A percentile compares a stretch with the other conserved stretches of the same genome.
phyloP scores from a whole-genome alignment of 1,140 invertebrate species.

The Drosophila cardini region DNA sequence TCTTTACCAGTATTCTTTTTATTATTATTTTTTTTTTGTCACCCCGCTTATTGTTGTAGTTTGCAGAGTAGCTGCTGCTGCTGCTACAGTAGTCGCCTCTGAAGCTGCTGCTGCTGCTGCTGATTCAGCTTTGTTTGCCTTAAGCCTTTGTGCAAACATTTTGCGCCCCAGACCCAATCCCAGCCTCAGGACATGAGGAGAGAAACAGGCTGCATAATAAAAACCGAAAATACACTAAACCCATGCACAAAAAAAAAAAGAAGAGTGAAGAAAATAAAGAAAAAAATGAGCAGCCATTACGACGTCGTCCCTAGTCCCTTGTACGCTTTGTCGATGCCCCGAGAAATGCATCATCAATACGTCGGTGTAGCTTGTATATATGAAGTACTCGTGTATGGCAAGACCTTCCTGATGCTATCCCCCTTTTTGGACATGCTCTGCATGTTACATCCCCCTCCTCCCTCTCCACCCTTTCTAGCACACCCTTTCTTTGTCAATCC shows the following conservation, averaged over 20 bases:
- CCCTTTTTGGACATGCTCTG: constrained; percentile 1
- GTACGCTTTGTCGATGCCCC: constrained; percentile 24
- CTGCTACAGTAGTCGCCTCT: constrained; percentile 51
- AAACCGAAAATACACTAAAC: constrained; percentile 70
- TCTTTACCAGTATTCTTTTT: constrained; percentile 38
- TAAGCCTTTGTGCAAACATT: constrained; percentile 84
- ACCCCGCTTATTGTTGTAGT: constrained; percentile 68
- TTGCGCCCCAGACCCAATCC: constrained; percentile 54
- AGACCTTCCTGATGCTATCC: constrained; percentile 6
- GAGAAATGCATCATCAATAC: constrained; percentile 79
- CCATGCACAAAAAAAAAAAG: constrained; percentile 22
- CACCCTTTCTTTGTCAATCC: constrained; percentile 52
- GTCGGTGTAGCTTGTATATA: background rate
- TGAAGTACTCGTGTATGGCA: background rate
- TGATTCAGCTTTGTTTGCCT: constrained; percentile 84
- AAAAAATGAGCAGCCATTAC: constrained; percentile 59
- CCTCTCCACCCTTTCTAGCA: background rate
- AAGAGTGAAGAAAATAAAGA: constrained; percentile 2
- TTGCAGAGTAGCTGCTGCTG: constrained; percentile 67
- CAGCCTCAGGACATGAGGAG: constrained; percentile 23
- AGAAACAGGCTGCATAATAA: constrained; percentile 59
- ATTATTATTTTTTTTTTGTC: constrained; percentile 59
- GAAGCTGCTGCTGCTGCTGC: constrained; percentile 66
- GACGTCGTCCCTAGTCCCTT: constrained; percentile 12
- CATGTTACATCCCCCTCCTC: background rate